Base-by-base conservation (phyloP, 2,113 vertebrate genomes). In the Gasterosteus aculeatus region DNA sequence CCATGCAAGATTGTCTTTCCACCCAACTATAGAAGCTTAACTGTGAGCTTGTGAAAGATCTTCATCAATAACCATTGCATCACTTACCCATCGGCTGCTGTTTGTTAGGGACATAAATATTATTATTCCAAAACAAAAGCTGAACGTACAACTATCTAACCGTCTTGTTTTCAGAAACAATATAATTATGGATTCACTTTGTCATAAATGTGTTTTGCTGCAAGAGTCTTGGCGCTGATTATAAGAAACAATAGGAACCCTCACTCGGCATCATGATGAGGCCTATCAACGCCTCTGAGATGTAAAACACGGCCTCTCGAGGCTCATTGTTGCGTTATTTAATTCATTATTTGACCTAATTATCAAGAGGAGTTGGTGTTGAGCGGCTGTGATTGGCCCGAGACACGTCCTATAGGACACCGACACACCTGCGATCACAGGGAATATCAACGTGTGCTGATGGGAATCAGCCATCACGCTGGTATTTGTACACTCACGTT, bases 231-330 rank as follows among this genome's bases (percentile, higher is more conserved):
- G 63, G 38, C 39, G 35, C 64, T 56, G 42, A 71, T 60, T 79
- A 77, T 68, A 68, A 15, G 72, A 81, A 67, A 68, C 87, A 77
- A 71, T 64, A 69, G 83, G 87, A 77, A 61, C 80, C 72, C 2
- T 57, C 59, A 79, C 80, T 81, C 85, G 71, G 85, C 82, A 82
- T 81, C 76, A 11, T 9, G 60, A 85, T 82, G 86, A 91, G 87
- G 64, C 83, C 83, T 86, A 91, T 92, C 89, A 90, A 91, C 91
- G 84, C 87, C 88, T 87, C 84, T 64, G 87, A 86, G 70, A 92
- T 90, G 88, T 81, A 90, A 89, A 92, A 81, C 87, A 78, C 1
- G 0, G 26, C 69, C 84, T 82, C 88, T 89, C 60, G 59, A 85
- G 33, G 2, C 72, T 84, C 77, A 82, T 86, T 77, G 81, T 88